Conservation (phyloP, 2,113 vertebrate genomes). For the Bos indicus region DNA sequence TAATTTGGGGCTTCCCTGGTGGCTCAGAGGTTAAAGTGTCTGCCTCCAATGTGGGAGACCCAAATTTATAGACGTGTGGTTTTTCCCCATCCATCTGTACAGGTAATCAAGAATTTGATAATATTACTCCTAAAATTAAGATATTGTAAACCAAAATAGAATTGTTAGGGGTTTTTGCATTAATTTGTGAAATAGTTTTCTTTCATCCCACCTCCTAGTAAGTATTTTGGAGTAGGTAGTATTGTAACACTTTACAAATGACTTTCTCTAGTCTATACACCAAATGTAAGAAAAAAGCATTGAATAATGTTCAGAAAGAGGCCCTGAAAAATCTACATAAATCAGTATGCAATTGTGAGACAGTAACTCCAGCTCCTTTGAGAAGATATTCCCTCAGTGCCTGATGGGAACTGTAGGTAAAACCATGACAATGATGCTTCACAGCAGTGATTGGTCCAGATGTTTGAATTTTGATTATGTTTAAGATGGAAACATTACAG, state of each 20-base stretch:
- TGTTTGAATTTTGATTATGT: slow-evolving; percentile 46
- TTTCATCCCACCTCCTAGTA: neutral
- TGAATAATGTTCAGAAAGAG: slow-evolving; percentile 19
- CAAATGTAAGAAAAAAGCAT: neutral
- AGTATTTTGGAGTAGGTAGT: neutral
- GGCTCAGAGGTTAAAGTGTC: no score
- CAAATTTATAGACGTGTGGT: neutral
- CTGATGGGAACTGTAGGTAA: neutral
- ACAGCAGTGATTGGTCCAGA: slow-evolving; percentile 26
- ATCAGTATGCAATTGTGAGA: neutral
- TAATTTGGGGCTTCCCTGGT: neutral
- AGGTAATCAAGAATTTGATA: neutral
- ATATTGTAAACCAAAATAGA: neutral
- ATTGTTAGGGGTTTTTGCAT: neutral
- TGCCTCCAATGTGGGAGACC: no score
- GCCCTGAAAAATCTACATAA: neutral
- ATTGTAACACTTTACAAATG: neutral
- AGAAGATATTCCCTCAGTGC: neutral
- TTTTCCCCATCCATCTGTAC: neutral
- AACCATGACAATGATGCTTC: neutral
- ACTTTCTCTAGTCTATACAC: neutral
- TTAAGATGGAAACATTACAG: slow-evolving; percentile 5
- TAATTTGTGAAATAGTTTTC: neutral
- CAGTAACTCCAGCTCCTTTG: neutral
- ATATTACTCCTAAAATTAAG: neutral